Evolutionary conservation across 2,113 vertebrate genomes (phyloP), one percentile per base, ranked within the genome.

Genomic region (Mormyrus iriodes): DNA sequence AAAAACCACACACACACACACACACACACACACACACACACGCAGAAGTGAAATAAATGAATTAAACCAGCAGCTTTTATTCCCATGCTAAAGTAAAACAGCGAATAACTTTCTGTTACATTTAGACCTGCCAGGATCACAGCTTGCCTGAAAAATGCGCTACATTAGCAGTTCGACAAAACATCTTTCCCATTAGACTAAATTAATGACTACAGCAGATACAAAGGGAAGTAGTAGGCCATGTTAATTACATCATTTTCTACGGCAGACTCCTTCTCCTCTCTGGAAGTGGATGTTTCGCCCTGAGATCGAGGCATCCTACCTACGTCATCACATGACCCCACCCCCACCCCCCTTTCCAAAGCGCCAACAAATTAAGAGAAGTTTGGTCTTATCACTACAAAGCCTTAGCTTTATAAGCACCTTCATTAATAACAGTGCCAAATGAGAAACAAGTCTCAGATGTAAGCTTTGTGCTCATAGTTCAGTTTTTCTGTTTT

Each of bases 211-310:
- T 52, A 76, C 35, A 12, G 85, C 61, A 53, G 48, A 86, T 52
- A 86, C 17, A 86, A 89, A 73, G 48, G 31, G 52, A 73, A 79
- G 44, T 53, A 31, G 58, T 86, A n/a, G 53, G 53, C 55, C 53
- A 35, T 85, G 82, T 49, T 83, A 90, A 90, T 90, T 79, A 44
- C 85, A 73, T 52, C n/a, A 61, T 89, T 87, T 79, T 76, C 89
- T 8, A 79, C 55, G 39, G 44, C n/a, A 8, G 21, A 27, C 51
- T 51, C 73, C 15, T 31, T 61, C 52, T 83, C 49, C 24, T 46
- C 15, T 24, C 31, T 19, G 35, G 6, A 69, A 58, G 19, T 48
- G 10, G 48, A 76, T 51, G 87, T n/a, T 88, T 48, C 69, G 58
- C 4, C 12, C 46, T 85, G 19, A 90, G n/a, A 87, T 12, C 27